These are phyloP conservation scores for Drosophila mimica DNA, from an alignment of 2,888 invertebrate species.

Conservation along the genomic window DNA sequence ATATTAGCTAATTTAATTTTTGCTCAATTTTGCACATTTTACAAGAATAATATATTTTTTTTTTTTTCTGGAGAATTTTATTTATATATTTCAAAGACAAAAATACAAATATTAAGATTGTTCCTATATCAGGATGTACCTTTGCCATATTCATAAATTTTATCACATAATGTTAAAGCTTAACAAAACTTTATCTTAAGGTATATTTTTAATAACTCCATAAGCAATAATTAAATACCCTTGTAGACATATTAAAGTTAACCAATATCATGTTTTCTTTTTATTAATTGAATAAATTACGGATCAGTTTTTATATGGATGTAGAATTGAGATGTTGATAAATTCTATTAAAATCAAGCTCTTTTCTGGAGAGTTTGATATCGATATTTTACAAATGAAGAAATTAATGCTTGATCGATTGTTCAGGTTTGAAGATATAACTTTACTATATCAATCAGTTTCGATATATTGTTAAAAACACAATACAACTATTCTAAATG, in stretches of 20 bases:
- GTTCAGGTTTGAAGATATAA: no score
- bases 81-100: not conserved
- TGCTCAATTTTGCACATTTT: not conserved
- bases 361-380: not conserved
- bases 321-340: not conserved
- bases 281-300: not conserved
- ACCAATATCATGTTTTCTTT: not conserved
- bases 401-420: no score
- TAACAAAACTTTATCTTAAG: not conserved
- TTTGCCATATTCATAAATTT: not conserved
- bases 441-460: not conserved
- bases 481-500: not conserved
- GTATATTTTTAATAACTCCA: not conserved
- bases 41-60: no score
- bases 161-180: not conserved
- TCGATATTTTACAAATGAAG: not conserved
- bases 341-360: not conserved
- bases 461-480: no score
- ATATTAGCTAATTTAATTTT: not conserved
- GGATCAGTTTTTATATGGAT: not conserved
- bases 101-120: not conserved
- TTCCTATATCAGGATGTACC: not conserved
- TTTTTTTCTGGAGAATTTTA: rapidly evolving
- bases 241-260: not conserved
- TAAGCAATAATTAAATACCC: not conserved